Percentiles rank a stretch among this genome's conserved stretches.
phyloP scores from a whole-genome alignment of 2,797 vertebrate species.

The Chaunax sp. region DNA sequence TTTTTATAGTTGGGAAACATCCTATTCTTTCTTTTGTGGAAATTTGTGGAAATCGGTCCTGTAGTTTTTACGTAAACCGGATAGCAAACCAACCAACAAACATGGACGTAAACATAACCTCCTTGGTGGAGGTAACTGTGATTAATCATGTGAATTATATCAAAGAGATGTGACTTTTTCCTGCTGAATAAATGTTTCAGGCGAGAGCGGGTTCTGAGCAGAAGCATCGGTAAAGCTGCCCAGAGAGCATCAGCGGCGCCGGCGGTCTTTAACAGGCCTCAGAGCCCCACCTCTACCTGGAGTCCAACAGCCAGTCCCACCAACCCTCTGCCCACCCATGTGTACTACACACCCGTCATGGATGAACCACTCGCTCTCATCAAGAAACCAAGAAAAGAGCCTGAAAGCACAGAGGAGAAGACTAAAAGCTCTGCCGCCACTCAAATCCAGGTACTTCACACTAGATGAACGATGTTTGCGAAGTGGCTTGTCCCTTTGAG shows the following conservation, averaged over 20 bases:
- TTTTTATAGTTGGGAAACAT: too few relatives aligned
- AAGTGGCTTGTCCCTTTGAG: slow-evolving; percentile 28
- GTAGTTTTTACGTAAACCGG: too few relatives aligned
- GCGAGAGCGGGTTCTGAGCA: slow-evolving; percentile 79
- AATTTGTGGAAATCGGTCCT: too few relatives aligned
- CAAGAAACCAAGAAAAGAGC: slow-evolving; percentile 83
- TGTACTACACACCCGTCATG: slow-evolving; percentile 80
- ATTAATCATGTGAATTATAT: too few relatives aligned
- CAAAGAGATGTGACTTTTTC: background rate
- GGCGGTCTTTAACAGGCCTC: slow-evolving; percentile 63
- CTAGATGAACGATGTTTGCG: too few relatives aligned
- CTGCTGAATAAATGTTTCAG: slow-evolving; percentile 59
- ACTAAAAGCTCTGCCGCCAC: slow-evolving; percentile 53
- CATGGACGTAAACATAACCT: too few relatives aligned
- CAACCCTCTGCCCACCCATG: slow-evolving; percentile 72
- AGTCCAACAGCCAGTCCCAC: slow-evolving; percentile 80
- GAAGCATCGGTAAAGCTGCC: slow-evolving; percentile 60
- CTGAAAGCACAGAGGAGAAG: slow-evolving; percentile 69
- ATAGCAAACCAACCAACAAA: too few relatives aligned
- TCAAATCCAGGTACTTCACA: slow-evolving; percentile 81
- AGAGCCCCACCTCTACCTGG: slow-evolving; percentile 80
- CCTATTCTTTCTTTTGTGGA: too few relatives aligned
- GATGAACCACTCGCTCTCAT: slow-evolving; percentile 87
- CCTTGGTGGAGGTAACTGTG: too few relatives aligned
- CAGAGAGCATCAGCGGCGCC: slow-evolving; percentile 59